A percentile compares a stretch with the other conserved stretches of the same genome.
Conservation (phyloP, 2,888 invertebrate species). For the Thysanoteuthis rhombus region DNA sequence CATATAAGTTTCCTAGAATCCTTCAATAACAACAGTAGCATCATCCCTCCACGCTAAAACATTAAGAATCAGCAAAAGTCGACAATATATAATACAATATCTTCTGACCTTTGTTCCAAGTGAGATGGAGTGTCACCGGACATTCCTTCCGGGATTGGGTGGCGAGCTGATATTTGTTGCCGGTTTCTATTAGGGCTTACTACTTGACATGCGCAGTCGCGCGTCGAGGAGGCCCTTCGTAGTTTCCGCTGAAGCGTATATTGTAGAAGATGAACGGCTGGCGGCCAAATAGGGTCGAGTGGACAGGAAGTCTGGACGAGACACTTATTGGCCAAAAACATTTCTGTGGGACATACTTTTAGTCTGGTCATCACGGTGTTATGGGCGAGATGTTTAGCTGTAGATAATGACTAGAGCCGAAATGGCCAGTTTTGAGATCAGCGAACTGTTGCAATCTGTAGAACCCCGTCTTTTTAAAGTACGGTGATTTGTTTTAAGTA, state of each 20-base stretch:
- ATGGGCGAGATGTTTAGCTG: background rate
- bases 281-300: background rate
- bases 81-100: background rate
- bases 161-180: background rate
- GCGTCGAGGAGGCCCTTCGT: background rate
- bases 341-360: background rate
- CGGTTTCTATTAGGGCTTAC: background rate
- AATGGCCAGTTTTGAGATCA: background rate
- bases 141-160: background rate
- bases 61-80: background rate
- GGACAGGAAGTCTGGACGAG: background rate
- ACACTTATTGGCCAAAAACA: background rate
- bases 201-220: conserved; percentile 12
- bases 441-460: background rate
- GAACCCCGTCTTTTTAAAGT: background rate
- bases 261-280: background rate
- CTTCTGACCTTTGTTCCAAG: background rate
- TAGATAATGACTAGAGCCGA: background rate
- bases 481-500: background rate
- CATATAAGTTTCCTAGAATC: background rate
- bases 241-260: background rate
- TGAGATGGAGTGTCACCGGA: background rate
- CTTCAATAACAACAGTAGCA: background rate
- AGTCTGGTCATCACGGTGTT: background rate
- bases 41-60: background rate